Conservation (phyloP, 2,113 vertebrate genomes). For the Cottus gobio region DNA sequence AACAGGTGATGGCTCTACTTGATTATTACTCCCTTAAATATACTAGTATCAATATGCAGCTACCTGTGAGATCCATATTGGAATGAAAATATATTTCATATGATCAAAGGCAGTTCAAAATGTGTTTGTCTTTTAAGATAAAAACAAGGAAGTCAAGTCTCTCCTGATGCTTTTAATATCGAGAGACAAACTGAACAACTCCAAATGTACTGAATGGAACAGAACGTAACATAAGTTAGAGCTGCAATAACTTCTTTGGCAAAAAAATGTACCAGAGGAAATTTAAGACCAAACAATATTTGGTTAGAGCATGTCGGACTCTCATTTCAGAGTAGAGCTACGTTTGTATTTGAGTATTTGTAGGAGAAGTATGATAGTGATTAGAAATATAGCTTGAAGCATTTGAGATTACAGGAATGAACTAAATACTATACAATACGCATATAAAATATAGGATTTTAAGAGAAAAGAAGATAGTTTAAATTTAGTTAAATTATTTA, state of each 20-base stretch:
- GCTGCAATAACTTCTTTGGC: neutral
- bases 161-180: slow-evolving; percentile 30
- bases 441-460: neutral
- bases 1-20: slow-evolving; percentile 76
- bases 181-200: slow-evolving; percentile 24
- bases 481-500: neutral
- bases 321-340: neutral
- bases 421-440: neutral
- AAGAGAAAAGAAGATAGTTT: neutral
- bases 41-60: slow-evolving; percentile 46
- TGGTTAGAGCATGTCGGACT: slow-evolving; percentile 2
- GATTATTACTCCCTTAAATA: slow-evolving; percentile 58
- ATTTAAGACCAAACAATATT: slow-evolving; percentile 9
- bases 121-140: slow-evolving; percentile 42
- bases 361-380: neutral
- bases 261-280: neutral
- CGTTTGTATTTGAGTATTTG: neutral
- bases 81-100: slow-evolving; percentile 46
- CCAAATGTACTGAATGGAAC: neutral
- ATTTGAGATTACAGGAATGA: neutral
- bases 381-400: neutral
- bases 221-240: neutral
- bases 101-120: slow-evolving; percentile 46
- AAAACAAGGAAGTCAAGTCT: slow-evolving; percentile 36
- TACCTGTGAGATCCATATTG: slow-evolving; percentile 49